Percentiles rank a stretch among this genome's conserved stretches.
These are phyloP conservation scores for Parnassius mnemosyne DNA, from an alignment of 2,888 invertebrate genomes.

Conservation along the genomic window DNA sequence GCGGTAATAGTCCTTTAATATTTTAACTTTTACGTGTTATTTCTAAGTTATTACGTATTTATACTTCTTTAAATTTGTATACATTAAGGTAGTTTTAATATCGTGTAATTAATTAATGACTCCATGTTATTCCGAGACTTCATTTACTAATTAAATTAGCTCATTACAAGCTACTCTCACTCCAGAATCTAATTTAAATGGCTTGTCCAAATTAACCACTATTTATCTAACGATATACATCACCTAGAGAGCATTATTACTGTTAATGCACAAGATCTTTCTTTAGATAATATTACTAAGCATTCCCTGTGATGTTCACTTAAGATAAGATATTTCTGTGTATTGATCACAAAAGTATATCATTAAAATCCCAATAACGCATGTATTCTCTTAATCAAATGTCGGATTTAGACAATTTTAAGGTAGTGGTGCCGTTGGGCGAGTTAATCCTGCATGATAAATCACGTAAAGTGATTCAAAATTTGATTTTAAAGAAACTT, in stretches of 20 bases:
- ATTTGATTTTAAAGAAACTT: slow-evolving; percentile 53
- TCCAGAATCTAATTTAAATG: slow-evolving; percentile 39
- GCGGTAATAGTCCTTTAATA: no score
- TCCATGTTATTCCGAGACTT: slow-evolving; percentile 44
- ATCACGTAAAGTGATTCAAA: slow-evolving; percentile 55
- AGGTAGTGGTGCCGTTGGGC: slow-evolving; percentile 66
- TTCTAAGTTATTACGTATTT: slow-evolving; percentile 41
- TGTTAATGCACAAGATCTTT: slow-evolving; percentile 39
- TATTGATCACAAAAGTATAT: slow-evolving; percentile 50
- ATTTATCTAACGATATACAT: slow-evolving; percentile 6
- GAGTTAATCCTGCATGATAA: slow-evolving; percentile 69
- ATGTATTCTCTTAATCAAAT: slow-evolving; percentile 72
- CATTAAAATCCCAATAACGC: slow-evolving; percentile 50
- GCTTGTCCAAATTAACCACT: slow-evolving; percentile 40
- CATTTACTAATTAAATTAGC: slow-evolving; percentile 53
- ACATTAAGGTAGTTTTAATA: slow-evolving; percentile 49
- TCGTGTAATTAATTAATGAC: slow-evolving; percentile 46
- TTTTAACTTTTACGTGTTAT: not conserved
- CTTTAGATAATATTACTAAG: slow-evolving; percentile 37
- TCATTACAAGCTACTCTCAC: slow-evolving; percentile 47
- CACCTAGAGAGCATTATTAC: slow-evolving; percentile 27
- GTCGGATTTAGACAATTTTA: slow-evolving; percentile 75
- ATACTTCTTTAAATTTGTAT: slow-evolving; percentile 52
- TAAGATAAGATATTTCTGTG: slow-evolving; percentile 44
- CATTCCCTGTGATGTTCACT: slow-evolving; percentile 38